A percentile compares a stretch with the other conserved stretches of the same genome.
Conservation (phyloP, 2,113 vertebrate species). For the Symphodus melops region DNA sequence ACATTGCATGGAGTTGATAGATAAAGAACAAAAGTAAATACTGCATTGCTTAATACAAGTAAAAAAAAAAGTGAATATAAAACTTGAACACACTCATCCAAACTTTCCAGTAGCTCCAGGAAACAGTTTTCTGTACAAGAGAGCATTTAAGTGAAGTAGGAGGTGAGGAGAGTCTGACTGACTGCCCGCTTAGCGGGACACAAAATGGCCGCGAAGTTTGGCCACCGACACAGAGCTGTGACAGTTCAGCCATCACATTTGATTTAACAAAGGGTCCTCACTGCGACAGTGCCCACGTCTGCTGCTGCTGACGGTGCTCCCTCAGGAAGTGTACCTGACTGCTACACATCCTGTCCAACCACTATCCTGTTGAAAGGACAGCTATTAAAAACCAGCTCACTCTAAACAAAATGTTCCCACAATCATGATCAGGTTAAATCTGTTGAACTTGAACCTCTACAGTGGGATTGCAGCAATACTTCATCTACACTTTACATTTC, state of each 20-base stretch:
- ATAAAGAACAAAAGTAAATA: slow-evolving; percentile 38
- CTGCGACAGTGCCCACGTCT: slow-evolving; percentile 26
- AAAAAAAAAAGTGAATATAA: slow-evolving; percentile 8
- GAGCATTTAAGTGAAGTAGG: neutral
- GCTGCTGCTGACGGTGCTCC: slow-evolving; percentile 43
- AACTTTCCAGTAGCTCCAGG: slow-evolving; percentile 29
- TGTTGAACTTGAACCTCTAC: neutral
- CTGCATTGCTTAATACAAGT: slow-evolving; percentile 23
- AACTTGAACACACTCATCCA: slow-evolving; percentile 5
- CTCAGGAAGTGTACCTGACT: slow-evolving; percentile 40
- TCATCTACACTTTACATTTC: neutral
- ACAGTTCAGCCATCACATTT: slow-evolving; percentile 57
- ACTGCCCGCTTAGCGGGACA: slow-evolving; percentile 32
- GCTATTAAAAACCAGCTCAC: slow-evolving; percentile 12
- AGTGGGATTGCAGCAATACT: neutral
- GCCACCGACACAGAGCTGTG: slow-evolving; percentile 42
- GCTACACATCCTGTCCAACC: slow-evolving; percentile 27
- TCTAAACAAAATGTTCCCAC: slow-evolving; percentile 22
- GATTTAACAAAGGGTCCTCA: slow-evolving; percentile 53
- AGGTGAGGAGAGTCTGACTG: slow-evolving; percentile 38
- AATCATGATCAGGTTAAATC: neutral
- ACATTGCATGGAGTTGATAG: slow-evolving; percentile 26
- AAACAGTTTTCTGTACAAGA: neutral
- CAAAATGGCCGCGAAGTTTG: slow-evolving; percentile 53
- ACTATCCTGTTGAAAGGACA: slow-evolving; percentile 24